Percentiles rank a stretch among this genome's conserved stretches.
phyloP scores from a whole-genome alignment of 1,140 invertebrate species.

The Musca vetustissima region DNA sequence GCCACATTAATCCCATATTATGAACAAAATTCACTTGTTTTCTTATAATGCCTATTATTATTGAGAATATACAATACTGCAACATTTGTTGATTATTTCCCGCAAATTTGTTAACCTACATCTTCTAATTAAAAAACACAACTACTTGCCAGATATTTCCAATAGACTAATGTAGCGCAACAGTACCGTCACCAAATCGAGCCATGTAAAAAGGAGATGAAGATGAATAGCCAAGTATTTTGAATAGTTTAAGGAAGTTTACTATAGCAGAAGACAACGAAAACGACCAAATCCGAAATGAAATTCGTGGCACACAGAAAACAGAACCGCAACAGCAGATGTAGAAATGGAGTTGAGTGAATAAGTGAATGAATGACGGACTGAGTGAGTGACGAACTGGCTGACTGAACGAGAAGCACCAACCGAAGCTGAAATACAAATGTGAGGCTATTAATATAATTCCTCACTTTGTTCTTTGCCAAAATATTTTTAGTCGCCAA shows the following conservation, averaged over 20 bases:
- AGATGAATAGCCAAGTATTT: conserved; percentile 20
- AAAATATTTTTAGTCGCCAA: conserved; percentile 48
- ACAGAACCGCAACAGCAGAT: neutral
- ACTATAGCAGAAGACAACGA: conserved; percentile 13
- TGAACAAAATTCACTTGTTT: too few species aligned
- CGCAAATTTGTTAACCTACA: too few species aligned
- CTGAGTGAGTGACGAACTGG: conserved; percentile 33
- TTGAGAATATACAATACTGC: too few species aligned
- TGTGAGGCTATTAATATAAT: conserved; percentile 54
- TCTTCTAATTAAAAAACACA: too few species aligned
- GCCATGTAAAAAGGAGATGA: conserved; percentile 13
- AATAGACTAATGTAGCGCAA: too few species aligned
- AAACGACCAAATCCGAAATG: conserved; percentile 17
- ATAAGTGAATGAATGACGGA: too few species aligned
- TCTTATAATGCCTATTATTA: too few species aligned
- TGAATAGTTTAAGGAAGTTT: conserved; percentile 14
- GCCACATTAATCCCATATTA: too few species aligned
- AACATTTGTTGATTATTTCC: too few species aligned
- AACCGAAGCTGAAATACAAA: conserved; percentile 44
- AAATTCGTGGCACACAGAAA: neutral
- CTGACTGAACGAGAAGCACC: conserved; percentile 38
- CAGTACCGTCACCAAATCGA: too few species aligned
- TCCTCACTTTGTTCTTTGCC: conserved; percentile 43
- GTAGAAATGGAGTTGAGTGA: neutral
- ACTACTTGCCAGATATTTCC: too few species aligned